Evolutionary conservation across 2,113 vertebrate genomes (phyloP), one percentile per base, ranked within the genome.

Genomic region (Melanocharis versteri): DNA sequence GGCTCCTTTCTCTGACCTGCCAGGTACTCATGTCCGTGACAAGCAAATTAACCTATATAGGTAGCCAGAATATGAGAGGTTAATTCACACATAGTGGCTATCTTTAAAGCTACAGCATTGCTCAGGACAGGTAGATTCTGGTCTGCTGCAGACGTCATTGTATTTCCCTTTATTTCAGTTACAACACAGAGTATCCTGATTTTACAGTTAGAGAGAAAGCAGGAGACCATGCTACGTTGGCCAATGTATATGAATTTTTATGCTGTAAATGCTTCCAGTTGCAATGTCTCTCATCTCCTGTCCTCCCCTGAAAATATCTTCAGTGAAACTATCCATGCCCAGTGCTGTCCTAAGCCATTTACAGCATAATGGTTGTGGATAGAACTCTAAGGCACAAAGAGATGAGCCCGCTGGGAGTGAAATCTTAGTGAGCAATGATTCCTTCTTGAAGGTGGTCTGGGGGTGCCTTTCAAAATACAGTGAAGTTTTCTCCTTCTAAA

Each of bases 1-100:
- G 44, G 15, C 20, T 70, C 11, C 8, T 81, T 71, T 77, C 45
- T 77, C 44, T 78, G 27, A 51, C 20, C 40, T 80, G 22, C 3
- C 19, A 30, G 30, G 16, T 45, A 45, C 9, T 17, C 2, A 2
- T 4, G 3, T 28, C 37, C 0, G 0, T 33, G 23, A 69, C 23
- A 69, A 85, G 7, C 2, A 11, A 87, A 86, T 37, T 44, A 64
- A 94, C 30, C 22, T 24, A 5, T 17, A 35, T 5, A 10, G 24
- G 7, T 37, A 57, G 28, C 44, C 40, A 79, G 45, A 83, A n/a
- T 61, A 61, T 40, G 17, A 61, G 45, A 24, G 13, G 15, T 14
- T 88, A 69, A 72, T 69, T 76, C 62, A 83, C 11, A 42, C 7
- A 12, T 12, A 26, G 23, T 53, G 20, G 23, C 10, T 79, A 1